Evolutionary conservation across 2,113 vertebrate genomes (phyloP).

Genomic region (Taxidea taxus): DNA sequence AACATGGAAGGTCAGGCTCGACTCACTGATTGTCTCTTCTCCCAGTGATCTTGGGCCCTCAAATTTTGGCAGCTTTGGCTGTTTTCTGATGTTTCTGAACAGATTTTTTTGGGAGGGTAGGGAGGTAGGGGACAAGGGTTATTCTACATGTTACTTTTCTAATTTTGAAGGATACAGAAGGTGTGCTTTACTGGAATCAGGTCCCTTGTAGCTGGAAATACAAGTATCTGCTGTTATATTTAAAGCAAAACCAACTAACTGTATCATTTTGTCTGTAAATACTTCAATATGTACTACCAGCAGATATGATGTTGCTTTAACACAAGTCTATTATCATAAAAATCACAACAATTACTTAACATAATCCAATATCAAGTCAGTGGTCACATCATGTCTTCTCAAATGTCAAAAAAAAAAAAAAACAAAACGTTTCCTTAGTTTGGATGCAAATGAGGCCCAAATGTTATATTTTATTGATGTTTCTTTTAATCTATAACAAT

Average conservation of each 20-base stretch:
- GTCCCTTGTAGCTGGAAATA: background rate
- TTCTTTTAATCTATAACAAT: background rate
- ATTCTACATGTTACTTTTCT: background rate
- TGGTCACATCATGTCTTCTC: background rate
- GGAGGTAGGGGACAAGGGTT: background rate
- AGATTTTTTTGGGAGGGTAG: background rate
- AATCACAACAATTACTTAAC: background rate
- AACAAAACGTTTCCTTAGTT: background rate
- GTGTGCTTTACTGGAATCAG: background rate
- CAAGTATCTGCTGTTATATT: background rate
- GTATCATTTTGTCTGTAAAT: background rate
- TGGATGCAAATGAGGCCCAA: background rate
- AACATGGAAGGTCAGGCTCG: background rate
- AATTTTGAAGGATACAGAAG: background rate
- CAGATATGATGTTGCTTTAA: background rate
- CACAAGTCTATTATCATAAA: background rate
- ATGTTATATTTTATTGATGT: background rate
- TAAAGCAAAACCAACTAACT: background rate
- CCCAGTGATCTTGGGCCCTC: background rate
- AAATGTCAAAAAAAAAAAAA: background rate
- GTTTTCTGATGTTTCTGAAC: background rate
- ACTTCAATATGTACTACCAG: background rate
- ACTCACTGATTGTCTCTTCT: background rate
- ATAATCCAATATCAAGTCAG: background rate
- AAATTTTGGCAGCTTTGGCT: background rate